Percentiles rank a stretch among this genome's conserved stretches.
These are phyloP conservation scores for Junonia oenone DNA, from an alignment of 2,888 invertebrate genomes.

Conservation along the genomic window DNA sequence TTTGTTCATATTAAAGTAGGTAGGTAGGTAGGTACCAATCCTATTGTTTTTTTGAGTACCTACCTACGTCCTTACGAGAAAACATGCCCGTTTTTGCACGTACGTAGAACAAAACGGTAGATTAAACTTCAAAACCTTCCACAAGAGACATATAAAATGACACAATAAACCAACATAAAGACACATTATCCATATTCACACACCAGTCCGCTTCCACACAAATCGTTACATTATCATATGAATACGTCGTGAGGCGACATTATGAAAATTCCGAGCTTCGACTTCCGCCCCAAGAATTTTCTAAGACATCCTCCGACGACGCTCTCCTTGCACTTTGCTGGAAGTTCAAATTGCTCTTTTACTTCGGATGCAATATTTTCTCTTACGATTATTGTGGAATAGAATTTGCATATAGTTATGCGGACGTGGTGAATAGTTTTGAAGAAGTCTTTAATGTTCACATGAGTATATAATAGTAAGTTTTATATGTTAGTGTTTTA, in stretches of 20 bases:
- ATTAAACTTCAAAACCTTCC: too few relatives aligned
- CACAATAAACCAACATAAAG: neutral
- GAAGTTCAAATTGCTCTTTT: constrained; percentile 27
- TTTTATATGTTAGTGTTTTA: too few relatives aligned
- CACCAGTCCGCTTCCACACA: constrained; percentile 37
- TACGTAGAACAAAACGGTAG: too few relatives aligned
- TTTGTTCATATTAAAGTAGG: too few relatives aligned
- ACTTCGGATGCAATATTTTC: constrained; percentile 5
- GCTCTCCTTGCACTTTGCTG: constrained; percentile 33
- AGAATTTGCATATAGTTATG: neutral
- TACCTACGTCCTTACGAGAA: too few relatives aligned
- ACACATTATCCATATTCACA: constrained; percentile 1
- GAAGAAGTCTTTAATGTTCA: too few relatives aligned
- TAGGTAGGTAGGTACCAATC: too few relatives aligned
- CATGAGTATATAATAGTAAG: too few relatives aligned
- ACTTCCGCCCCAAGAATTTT: constrained; percentile 69
- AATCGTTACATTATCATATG: constrained; percentile 65
- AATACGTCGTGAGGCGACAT: constrained; percentile 57
- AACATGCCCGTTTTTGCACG: too few relatives aligned
- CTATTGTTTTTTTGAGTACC: too few relatives aligned
- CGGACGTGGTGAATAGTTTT: neutral
- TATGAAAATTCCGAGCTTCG: constrained; percentile 71
- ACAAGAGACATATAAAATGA: too few relatives aligned
- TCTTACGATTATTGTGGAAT: neutral
- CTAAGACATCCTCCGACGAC: constrained; percentile 51